Percentiles rank a stretch among this genome's conserved stretches.
Conservation (phyloP, 2,797 vertebrate genomes). For the Cossypha dichroa region DNA sequence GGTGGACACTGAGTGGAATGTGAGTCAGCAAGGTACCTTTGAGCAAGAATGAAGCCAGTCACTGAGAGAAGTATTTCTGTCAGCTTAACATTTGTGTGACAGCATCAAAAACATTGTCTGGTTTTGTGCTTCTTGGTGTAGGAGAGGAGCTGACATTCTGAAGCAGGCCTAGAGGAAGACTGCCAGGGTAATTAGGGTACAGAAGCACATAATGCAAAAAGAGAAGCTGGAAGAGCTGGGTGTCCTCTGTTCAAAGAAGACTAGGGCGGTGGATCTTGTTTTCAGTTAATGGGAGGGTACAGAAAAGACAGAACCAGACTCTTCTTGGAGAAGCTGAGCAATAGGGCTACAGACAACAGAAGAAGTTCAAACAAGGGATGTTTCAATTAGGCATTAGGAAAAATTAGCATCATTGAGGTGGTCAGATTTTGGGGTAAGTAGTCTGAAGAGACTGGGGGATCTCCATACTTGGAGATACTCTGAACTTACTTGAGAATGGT, state of each 20-base stretch:
- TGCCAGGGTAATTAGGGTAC: background rate
- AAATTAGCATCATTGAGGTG: background rate
- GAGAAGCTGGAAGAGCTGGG: background rate
- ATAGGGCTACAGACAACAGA: background rate
- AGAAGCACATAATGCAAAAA: background rate
- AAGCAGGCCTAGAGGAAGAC: background rate
- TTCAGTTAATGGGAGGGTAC: background rate
- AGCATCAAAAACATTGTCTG: background rate
- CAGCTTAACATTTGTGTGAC: background rate
- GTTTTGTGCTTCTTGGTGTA: background rate
- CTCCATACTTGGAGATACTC: background rate
- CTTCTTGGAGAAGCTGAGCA: background rate
- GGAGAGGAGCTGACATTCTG: background rate
- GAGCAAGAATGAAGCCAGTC: background rate
- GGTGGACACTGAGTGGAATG: background rate
- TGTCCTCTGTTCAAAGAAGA: background rate
- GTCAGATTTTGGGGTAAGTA: background rate
- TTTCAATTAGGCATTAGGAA: background rate
- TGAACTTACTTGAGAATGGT: background rate
- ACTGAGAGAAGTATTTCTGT: background rate
- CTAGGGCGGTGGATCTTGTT: background rate
- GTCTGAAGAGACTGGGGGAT: background rate
- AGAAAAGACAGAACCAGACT: background rate
- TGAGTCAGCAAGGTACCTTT: background rate
- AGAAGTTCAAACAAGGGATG: background rate